Conservation (phyloP, 2,888 invertebrate species). For the Metellina segmentata region DNA sequence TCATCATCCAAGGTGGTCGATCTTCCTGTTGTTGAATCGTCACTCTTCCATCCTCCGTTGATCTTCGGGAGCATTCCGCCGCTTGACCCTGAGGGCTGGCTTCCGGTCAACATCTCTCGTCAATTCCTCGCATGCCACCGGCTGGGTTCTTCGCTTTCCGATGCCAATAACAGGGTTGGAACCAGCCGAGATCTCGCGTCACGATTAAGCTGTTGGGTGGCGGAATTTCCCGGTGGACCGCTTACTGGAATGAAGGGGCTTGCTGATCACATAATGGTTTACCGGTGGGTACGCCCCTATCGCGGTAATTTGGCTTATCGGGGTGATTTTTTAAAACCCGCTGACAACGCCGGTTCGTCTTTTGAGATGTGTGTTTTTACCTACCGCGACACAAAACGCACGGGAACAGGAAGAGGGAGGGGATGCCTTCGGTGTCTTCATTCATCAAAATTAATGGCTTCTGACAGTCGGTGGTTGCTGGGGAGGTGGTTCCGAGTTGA, state of each 20-base stretch:
- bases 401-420: conserved; percentile 1
- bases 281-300: neutral
- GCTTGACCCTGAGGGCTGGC: conserved; percentile 24
- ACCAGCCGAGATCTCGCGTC: conserved; percentile 11
- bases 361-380: neutral
- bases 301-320: neutral
- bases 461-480: neutral
- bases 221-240: neutral
- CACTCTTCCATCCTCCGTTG: neutral
- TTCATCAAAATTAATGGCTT: conserved; percentile 18
- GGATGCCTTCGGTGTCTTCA: conserved; percentile 14
- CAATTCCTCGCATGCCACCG: conserved; percentile 50
- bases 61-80: conserved; percentile 15
- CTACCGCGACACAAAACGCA: neutral
- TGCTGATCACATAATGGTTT: conserved; percentile 2
- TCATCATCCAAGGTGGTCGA: conserved; percentile 17
- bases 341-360: conserved; percentile 17
- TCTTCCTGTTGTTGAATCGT: neutral
- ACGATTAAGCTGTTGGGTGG: conserved; percentile 32
- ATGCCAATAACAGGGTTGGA: conserved; percentile 35
- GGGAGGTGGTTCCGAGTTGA: no score
- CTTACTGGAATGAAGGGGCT: neutral
- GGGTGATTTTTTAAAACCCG: conserved; percentile 32
- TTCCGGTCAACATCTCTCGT: conserved; percentile 56
- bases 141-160: conserved; percentile 53